Base-by-base conservation (phyloP, 2,797 vertebrate species). In the Enteromius fasciolatus region DNA sequence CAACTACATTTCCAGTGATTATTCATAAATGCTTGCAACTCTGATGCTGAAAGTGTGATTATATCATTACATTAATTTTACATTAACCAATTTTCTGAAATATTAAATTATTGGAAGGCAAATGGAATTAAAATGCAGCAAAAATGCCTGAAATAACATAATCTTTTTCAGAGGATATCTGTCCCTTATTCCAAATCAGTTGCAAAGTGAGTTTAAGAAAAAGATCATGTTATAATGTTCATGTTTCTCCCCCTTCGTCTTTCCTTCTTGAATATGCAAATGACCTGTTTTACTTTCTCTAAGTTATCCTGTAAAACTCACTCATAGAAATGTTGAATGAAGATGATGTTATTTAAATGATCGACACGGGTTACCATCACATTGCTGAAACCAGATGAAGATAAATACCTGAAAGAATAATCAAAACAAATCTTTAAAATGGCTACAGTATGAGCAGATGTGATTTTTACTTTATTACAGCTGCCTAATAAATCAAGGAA, bases 401-500 rank as follows among this genome's bases (percentile, higher is more conserved):
- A 25, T 28, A 2, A 39, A 17, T 18, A 57, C 50, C 46, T 57
- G 12, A 44, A 28, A n/a, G 8, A 44, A 70, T 44, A 10, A 75
- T 41, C 33, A 41, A 41, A 59, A 25, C 6, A 28, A 12, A 39
- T 41, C 4, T 57, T 41, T 41, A 25, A 2, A 25, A 15, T 59
- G 33, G 52, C 52, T 41, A 20, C 44, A 61, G 39, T 12, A 20
- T 28, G 36, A 44, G 54, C 54, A 20, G 57, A 48, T 36, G 28
- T 73, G 28, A 73, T 61, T 80, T 75, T 15, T 57, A 41, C 48
- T 48, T 12, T 23, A 33, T n/a, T 57, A 15, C 10, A 59, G 52
- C 75, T 63, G 36, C 10, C 72, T 75, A 36, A 39, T 39, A 57
- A 75, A 75, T 50, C 72, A 36, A 39, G 50, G 33, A 33, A 54